phyloP scores from a whole-genome alignment of 1,140 invertebrate species.

The Triops cancriformis region DNA sequence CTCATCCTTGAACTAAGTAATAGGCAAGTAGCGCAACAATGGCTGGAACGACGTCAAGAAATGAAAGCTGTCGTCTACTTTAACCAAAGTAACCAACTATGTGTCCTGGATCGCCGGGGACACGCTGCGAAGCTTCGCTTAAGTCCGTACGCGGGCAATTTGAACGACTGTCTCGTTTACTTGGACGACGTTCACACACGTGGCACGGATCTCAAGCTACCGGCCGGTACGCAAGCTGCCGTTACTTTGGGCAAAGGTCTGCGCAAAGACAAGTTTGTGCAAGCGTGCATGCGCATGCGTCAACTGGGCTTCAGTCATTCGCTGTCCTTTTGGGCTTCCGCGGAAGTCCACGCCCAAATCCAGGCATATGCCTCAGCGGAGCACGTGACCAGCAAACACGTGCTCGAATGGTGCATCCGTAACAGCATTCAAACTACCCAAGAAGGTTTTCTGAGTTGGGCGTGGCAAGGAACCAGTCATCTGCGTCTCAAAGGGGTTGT shows the following conservation, averaged over 20 bases:
- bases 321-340: conserved; percentile 29
- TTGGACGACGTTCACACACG: conserved; percentile 32
- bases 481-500: conserved; percentile 25
- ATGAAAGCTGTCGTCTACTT: conserved; percentile 31
- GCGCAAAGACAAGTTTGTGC: conserved; percentile 31
- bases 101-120: conserved; percentile 22
- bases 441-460: conserved; percentile 23
- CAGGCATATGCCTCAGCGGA: not conserved
- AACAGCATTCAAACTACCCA: conserved; percentile 26
- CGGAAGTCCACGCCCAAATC: conserved; percentile 30
- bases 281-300: conserved; percentile 31
- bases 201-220: conserved; percentile 32
- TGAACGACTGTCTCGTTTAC: conserved; percentile 28
- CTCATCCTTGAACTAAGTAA: conserved; percentile 30
- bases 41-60: conserved; percentile 24
- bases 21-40: conserved; percentile 28
- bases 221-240: conserved; percentile 20
- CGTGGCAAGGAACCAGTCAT: not conserved
- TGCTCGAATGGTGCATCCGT: conserved; percentile 29
- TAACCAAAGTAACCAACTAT: conserved; percentile 25
- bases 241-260: conserved; percentile 31
- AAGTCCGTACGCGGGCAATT: conserved; percentile 23
- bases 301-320: conserved; percentile 27
- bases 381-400: not conserved
- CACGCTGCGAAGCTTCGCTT: conserved; percentile 22